Evolutionary conservation across 2,797 vertebrate genomes (phyloP), one percentile per base, ranked within the genome.

Genomic region (Smutsia gigantea): DNA sequence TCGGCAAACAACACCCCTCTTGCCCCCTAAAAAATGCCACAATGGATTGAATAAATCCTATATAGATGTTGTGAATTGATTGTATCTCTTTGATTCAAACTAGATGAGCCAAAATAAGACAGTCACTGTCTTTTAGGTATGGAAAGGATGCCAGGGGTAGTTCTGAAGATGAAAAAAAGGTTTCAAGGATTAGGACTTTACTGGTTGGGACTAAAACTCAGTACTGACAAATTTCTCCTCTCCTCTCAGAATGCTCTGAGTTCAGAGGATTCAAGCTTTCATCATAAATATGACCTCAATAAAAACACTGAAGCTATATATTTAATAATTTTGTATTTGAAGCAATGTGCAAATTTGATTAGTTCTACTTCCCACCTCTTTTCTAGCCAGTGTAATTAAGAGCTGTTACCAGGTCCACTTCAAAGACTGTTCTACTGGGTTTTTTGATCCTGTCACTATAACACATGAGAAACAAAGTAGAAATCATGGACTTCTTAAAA

Each of bases 31-130:
- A 1, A 37, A 15, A 42, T 11, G 46, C 46, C n/a, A 18, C 15
- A 59, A 2, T 46, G 19, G 46, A 79, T 51, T 57, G 7, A 81
- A 61, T 14, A 55, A 64, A 25, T 53, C 2, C 17, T n/a, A 34
- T 39, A 37, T 57, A 9, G 29, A 91, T 42, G 1, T 93, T 29
- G 64, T 37, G 1, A 57, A 29, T 42, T 46, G 89, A 53, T 92
- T 13, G 14, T 81, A 53, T 25, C 12, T 84, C 46, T 89, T 66
- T 75, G 23, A 87, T 68, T 64, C 27, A 42, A 84, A 77, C 10
- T 63, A 42, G 19, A 75, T 78, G 64, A 83, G 69, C 37, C 88
- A 69, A 96, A 95, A 63, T 49, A 74, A 95, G 53, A 39, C 25
- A 57, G 14, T 31, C 5, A 46, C 18, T 85, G 13, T 84, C 29